phyloP scores from a whole-genome alignment of 2,888 invertebrate genomes.

The Plagodis dolabraria region DNA sequence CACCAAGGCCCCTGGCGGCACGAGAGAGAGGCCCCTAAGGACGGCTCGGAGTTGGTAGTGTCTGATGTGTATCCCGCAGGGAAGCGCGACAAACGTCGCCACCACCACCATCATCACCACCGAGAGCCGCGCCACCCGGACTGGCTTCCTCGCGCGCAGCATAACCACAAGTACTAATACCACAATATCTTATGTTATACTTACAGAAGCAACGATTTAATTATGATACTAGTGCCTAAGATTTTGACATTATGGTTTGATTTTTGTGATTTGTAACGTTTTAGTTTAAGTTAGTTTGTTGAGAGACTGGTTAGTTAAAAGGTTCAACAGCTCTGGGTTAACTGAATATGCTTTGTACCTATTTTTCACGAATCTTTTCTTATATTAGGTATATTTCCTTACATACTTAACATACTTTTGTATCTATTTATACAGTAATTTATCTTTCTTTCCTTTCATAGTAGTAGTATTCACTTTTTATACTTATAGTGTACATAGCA shows the following conservation, averaged over 20 bases:
- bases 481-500: no score
- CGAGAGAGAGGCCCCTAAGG: constrained; percentile 86
- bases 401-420: no score
- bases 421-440: no score
- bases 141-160: constrained; percentile 84
- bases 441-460: no score
- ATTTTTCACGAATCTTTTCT: no score
- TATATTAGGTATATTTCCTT: no score
- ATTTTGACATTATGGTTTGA: neutral
- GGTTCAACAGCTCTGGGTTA: no score
- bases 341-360: no score
- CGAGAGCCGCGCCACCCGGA: constrained; percentile 86
- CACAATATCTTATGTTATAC: constrained; percentile 23
- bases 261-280: neutral
- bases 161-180: constrained; percentile 76
- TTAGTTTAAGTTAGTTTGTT: constrained; percentile 17
- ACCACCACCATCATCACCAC: constrained; percentile 91
- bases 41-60: constrained; percentile 91
- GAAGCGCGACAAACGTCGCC: constrained; percentile 76
- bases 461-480: no score
- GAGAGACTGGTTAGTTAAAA: no score
- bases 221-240: neutral
- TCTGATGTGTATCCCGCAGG: constrained; percentile 85
- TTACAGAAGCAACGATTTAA: neutral
- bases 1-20: constrained; percentile 59